These are phyloP conservation scores for Iguana delicatissima DNA, from an alignment of 2,797 vertebrate genomes.

Conservation along the genomic window DNA sequence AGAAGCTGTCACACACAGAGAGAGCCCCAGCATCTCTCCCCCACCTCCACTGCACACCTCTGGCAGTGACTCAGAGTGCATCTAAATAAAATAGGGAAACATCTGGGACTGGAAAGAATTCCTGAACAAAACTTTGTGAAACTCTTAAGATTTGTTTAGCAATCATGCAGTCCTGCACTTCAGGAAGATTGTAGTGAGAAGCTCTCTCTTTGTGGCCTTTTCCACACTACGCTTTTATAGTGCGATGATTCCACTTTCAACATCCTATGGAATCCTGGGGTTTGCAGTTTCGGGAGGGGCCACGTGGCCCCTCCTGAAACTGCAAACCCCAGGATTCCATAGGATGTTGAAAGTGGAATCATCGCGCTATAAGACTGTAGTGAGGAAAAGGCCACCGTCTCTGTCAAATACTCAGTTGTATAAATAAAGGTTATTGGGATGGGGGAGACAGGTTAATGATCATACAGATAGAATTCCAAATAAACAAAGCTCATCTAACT, in stretches of 20 bases:
- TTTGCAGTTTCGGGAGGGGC: no score
- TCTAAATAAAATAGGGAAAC: constrained; percentile 2
- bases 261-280: no score
- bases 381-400: no score
- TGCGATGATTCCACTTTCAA: no score
- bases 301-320: no score
- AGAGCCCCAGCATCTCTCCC: constrained; percentile 33
- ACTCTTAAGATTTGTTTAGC: not conserved
- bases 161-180: not conserved
- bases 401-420: not conserved
- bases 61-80: not conserved
- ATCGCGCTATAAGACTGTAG: not conserved
- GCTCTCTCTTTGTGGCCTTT: no score
- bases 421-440: not conserved
- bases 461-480: not conserved
- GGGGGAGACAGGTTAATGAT: not conserved
- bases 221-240: no score
- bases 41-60: not conserved
- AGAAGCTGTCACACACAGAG: constrained; percentile 53
- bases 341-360: no score
- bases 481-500: no score
- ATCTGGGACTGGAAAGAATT: not conserved
- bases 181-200: no score
- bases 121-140: not conserved
- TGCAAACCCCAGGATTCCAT: no score